Base-by-base conservation (phyloP, 2,888 invertebrate genomes). In the Flexamia atlantica region DNA sequence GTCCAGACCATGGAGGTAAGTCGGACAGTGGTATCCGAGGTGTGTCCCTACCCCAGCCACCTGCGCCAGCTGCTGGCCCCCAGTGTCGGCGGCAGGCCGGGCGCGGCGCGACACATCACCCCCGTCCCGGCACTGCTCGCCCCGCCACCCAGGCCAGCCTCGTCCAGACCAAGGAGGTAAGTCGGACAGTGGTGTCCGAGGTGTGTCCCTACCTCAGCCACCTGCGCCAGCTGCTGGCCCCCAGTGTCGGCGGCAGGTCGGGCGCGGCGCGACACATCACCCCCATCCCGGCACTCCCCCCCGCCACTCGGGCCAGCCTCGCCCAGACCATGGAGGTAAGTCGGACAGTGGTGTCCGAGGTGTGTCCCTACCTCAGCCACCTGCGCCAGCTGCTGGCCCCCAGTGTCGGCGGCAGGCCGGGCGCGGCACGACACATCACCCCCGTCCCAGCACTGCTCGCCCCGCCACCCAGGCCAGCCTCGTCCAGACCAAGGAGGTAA, bases 351-450 rank as follows among this genome's bases (percentile, higher is more conserved):
- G 2, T 83, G 32, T 68, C 20, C 20, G 80, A 83, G 30, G 46
- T 64, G 36, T 83, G 83, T 70, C 83, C 83, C 20, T 79, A 70
- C 30, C 79, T 83, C 30, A 14, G 12, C 42, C 20, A 46, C 36
- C 23, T 83, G 14, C 74, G 64, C 25, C 36, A 64, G 30, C 23
- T 68, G 7, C 50, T 80, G 20, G n/a, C 64, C 42, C 23, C 76
- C 2, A 79, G 46, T 36, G 25, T 32, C 17, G 42, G 50, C 17
- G 14, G 30, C 17, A 80, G 32, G 42, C 30, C 23, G 23, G 68
- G 64, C 20, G 9, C 83, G 1, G 53, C 36, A 3, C 5, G 68
- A 2, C 83, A 83, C 79, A 80, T 83, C 53, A 83, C 80, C 17
- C 83, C 83, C 2, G 83, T 83, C 20, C 32, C 83, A 30, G 50